These are phyloP conservation scores for Pyxicephalus adspersus DNA, from an alignment of 2,113 vertebrate genomes.

Conservation along the genomic window DNA sequence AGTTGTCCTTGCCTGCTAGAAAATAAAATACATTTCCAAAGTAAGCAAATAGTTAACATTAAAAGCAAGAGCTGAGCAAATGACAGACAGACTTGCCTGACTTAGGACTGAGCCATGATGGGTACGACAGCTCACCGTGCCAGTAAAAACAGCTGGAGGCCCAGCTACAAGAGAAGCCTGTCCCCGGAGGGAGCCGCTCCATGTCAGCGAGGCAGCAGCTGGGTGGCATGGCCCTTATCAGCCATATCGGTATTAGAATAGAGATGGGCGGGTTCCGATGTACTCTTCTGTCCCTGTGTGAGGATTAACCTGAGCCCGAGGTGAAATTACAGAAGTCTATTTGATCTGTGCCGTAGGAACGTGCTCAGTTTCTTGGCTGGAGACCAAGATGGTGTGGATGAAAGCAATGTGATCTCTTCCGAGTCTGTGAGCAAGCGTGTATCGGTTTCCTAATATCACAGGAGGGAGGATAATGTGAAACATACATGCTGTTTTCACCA, in stretches of 20 bases:
- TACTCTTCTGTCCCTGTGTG: constrained; percentile 35
- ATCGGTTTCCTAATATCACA: constrained; percentile 50
- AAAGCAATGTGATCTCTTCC: constrained; percentile 50
- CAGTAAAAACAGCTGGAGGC: constrained; percentile 53
- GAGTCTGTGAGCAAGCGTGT: constrained; percentile 42
- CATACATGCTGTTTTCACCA: constrained; percentile 39
- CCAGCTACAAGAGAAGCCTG: constrained; percentile 35
- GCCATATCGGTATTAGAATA: constrained; percentile 21
- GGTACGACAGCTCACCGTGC: constrained; percentile 37
- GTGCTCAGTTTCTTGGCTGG: constrained; percentile 45
- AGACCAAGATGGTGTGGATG: constrained; percentile 54
- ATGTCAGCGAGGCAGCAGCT: constrained; percentile 50
- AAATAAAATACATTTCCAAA: neutral
- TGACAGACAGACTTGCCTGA: constrained; percentile 18
- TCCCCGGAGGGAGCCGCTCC: constrained; percentile 18
- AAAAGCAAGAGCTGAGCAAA: neutral
- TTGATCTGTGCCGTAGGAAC: constrained; percentile 53
- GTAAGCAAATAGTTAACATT: constrained; percentile 37
- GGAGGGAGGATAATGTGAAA: constrained; percentile 47
- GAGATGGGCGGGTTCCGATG: constrained; percentile 36
- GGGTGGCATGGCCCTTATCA: constrained; percentile 48
- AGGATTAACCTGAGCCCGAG: constrained; percentile 56
- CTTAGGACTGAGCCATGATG: constrained; percentile 4
- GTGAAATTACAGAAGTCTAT: constrained; percentile 57
- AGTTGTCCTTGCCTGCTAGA: neutral